Conservation (phyloP, 2,113 vertebrate species). For the Tenrec ecaudatus region DNA sequence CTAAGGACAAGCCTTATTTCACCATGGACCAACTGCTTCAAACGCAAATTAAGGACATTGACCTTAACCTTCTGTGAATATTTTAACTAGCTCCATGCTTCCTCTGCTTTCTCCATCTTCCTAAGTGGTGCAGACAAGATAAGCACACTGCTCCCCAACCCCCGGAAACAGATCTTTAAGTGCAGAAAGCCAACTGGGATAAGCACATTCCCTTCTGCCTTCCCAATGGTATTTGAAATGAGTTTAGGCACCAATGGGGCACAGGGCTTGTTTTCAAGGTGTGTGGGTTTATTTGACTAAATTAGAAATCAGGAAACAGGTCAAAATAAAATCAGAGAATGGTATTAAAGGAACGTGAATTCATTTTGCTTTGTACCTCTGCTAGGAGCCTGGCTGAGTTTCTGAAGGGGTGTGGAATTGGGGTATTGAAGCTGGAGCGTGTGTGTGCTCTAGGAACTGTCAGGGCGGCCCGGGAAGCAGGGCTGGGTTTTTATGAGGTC, state of each 20-base stretch:
- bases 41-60: not conserved
- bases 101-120: slow-evolving; percentile 17
- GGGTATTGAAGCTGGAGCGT: slow-evolving; percentile 46
- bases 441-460: slow-evolving; percentile 59
- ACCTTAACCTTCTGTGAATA: not conserved
- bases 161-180: not conserved
- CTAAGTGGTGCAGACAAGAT: not conserved
- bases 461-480: slow-evolving; percentile 49
- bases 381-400: slow-evolving; percentile 21
- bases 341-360: slow-evolving; percentile 60
- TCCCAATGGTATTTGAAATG: slow-evolving; percentile 33
- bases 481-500: slow-evolving; percentile 73
- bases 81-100: not conserved
- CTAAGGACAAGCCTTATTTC: not conserved
- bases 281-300: slow-evolving; percentile 72
- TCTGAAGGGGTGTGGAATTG: slow-evolving; percentile 50
- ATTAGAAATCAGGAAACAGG: slow-evolving; percentile 79
- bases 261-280: slow-evolving; percentile 51
- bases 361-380: slow-evolving; percentile 29
- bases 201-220: not conserved
- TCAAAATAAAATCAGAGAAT: slow-evolving; percentile 66
- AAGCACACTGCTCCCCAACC: not conserved
- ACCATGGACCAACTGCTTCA: not conserved
- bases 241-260: not conserved
- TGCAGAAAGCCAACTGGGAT: slow-evolving; percentile 7